phyloP scores from a whole-genome alignment of 2,113 vertebrate species.

The Anthoscopus minutus region DNA sequence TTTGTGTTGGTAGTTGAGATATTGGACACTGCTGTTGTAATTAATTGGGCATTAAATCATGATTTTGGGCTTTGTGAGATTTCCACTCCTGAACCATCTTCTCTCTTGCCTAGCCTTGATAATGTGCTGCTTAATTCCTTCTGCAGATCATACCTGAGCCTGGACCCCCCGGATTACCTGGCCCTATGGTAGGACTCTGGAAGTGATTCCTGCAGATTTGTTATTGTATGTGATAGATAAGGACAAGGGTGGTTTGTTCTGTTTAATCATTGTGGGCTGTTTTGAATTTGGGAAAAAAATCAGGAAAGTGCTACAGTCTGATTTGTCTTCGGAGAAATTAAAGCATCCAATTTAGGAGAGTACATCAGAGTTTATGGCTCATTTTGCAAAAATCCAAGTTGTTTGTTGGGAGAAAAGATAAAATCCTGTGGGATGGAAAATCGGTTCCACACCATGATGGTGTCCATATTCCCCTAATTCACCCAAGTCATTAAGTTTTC shows the following conservation, averaged over 20 bases:
- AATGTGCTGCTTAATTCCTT: neutral
- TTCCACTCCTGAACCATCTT: neutral
- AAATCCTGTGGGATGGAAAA: neutral
- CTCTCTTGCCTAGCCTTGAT: neutral
- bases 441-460: rapidly evolving
- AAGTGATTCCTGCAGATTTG: neutral
- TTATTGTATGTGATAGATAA: neutral
- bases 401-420: neutral
- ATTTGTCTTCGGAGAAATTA: neutral
- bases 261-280: neutral
- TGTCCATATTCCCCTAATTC: neutral
- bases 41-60: neutral
- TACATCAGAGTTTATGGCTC: rapidly evolving
- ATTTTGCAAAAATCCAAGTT: neutral
- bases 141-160: constrained; percentile 87
- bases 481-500: neutral
- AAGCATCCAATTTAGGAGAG: neutral
- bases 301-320: neutral
- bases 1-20: neutral
- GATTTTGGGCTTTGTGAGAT: neutral
- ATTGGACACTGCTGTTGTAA: neutral
- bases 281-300: neutral
- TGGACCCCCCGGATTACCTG: constrained; percentile 85
- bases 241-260: neutral
- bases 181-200: constrained; percentile 71